Conservation (phyloP, 2,888 invertebrate genomes). For the Autographa pulchrina region DNA sequence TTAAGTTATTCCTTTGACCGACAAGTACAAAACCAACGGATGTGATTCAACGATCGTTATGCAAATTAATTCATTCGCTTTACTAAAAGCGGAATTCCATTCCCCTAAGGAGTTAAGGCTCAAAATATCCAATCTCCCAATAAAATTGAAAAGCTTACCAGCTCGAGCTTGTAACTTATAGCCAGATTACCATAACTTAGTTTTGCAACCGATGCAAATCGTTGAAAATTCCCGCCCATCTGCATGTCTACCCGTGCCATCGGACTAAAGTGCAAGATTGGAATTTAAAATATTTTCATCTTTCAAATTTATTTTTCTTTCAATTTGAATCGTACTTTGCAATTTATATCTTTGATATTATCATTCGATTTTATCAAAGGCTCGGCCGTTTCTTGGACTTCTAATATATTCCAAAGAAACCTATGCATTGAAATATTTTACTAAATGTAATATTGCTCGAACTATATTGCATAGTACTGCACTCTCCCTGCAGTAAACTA, state of each 20-base stretch:
- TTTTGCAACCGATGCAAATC: slow-evolving; percentile 83
- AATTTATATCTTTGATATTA: slow-evolving; percentile 49
- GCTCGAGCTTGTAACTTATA: slow-evolving; percentile 78
- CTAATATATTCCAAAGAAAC: background rate
- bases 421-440: background rate
- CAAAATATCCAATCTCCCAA: slow-evolving; percentile 66
- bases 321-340: slow-evolving; percentile 48
- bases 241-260: slow-evolving; percentile 72
- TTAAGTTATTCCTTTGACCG: slow-evolving; percentile 47
- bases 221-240: slow-evolving; percentile 79
- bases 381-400: slow-evolving; percentile 2
- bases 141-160: slow-evolving; percentile 81
- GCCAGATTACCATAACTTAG: slow-evolving; percentile 82
- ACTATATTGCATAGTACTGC: background rate
- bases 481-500: background rate
- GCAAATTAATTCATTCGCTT: slow-evolving; percentile 60
- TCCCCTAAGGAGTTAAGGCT: slow-evolving; percentile 62
- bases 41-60: slow-evolving; percentile 58
- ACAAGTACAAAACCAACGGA: slow-evolving; percentile 57
- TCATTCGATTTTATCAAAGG: slow-evolving; percentile 23
- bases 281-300: slow-evolving; percentile 81
- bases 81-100: slow-evolving; percentile 65
- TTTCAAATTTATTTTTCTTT: slow-evolving; percentile 68
- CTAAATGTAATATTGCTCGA: background rate
- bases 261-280: slow-evolving; percentile 79